Evolutionary conservation across 2,797 vertebrate species (phyloP).

Genomic region (Lates japonicus): DNA sequence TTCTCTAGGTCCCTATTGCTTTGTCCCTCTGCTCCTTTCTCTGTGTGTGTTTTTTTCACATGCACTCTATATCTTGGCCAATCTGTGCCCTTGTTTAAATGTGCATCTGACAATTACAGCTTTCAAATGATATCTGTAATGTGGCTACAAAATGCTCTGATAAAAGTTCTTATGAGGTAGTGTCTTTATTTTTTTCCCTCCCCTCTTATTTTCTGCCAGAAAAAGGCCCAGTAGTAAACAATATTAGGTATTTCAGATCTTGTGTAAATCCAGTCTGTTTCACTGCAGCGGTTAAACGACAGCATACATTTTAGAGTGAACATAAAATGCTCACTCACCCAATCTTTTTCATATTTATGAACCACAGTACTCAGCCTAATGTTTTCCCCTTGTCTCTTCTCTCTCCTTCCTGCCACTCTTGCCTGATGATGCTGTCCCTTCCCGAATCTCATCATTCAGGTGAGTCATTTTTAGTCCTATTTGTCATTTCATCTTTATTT

Average conservation of each 20-base stretch:
- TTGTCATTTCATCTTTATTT: conserved; percentile 30
- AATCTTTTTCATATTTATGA: conserved; percentile 49
- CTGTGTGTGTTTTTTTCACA: conserved; percentile 12
- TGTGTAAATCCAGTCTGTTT: conserved; percentile 53
- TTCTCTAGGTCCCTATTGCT: conserved; percentile 32
- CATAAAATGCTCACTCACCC: conserved; percentile 45
- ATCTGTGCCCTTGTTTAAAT: conserved; percentile 38
- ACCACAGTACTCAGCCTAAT: conserved; percentile 44
- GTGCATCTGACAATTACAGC: conserved; percentile 31
- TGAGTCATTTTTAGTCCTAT: conserved; percentile 70
- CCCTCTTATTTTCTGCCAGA: conserved; percentile 24
- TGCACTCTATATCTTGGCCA: conserved; percentile 21
- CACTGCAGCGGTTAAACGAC: conserved; percentile 23
- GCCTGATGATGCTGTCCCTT: conserved; percentile 35
- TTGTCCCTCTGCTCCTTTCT: conserved; percentile 25
- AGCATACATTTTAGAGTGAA: conserved; percentile 33
- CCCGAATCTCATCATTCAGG: conserved; percentile 69
- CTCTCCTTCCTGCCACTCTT: conserved; percentile 30
- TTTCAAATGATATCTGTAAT: conserved; percentile 41
- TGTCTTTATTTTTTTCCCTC: conserved; percentile 1
- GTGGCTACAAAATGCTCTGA: conserved; percentile 40
- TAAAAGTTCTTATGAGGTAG: conserved; percentile 31
- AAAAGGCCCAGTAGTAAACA: conserved; percentile 38
- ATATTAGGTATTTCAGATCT: conserved; percentile 16
- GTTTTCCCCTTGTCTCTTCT: conserved; percentile 54